Percentiles rank a stretch among this genome's conserved stretches.
Conservation (phyloP, 2,888 invertebrate genomes). For the Eupeodes latifasciatus region DNA sequence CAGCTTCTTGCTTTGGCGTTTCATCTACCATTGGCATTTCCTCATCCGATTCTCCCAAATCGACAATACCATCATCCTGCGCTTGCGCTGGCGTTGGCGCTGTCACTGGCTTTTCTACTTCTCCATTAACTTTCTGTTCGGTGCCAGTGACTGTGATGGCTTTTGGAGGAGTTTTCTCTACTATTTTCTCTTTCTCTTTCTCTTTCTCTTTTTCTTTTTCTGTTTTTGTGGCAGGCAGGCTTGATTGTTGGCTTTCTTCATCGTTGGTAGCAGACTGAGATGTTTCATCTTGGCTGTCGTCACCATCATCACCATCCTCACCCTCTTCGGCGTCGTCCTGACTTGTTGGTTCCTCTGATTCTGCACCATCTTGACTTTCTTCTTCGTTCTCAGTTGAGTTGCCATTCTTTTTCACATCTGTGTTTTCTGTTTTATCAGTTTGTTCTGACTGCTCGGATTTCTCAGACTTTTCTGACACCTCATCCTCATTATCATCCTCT, state of each 20-base stretch:
- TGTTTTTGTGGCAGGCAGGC: constrained; percentile 75
- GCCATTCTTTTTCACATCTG: constrained; percentile 65
- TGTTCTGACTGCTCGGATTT: constrained; percentile 78
- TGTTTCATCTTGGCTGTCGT: constrained; percentile 61
- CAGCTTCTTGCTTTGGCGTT: constrained; percentile 51
- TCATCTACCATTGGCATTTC: constrained; percentile 77
- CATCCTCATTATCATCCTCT: constrained; percentile 77
- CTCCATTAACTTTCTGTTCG: constrained; percentile 78
- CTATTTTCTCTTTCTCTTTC: constrained; percentile 11
- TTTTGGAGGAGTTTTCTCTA: constrained; percentile 30
- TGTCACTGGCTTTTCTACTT: constrained; percentile 74
- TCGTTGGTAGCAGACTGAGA: constrained; percentile 74
- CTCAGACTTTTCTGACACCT: constrained; percentile 75
- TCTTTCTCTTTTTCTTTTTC: constrained; percentile 35
- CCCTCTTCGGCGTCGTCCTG: constrained; percentile 64
- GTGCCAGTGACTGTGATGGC: not conserved
- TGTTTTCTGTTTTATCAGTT: constrained; percentile 42
- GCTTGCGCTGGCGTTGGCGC: constrained; percentile 68
- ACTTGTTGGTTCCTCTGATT: constrained; percentile 77
- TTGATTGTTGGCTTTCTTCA: constrained; percentile 74
- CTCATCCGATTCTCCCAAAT: constrained; percentile 81
- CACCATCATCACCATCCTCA: constrained; percentile 61
- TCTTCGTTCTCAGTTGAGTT: constrained; percentile 66
- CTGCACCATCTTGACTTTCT: constrained; percentile 77
- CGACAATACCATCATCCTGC: constrained; percentile 78